Evolutionary conservation across 2,888 invertebrate species (phyloP), one percentile per base, ranked within the genome.

Genomic region (Polia nebulosa): DNA sequence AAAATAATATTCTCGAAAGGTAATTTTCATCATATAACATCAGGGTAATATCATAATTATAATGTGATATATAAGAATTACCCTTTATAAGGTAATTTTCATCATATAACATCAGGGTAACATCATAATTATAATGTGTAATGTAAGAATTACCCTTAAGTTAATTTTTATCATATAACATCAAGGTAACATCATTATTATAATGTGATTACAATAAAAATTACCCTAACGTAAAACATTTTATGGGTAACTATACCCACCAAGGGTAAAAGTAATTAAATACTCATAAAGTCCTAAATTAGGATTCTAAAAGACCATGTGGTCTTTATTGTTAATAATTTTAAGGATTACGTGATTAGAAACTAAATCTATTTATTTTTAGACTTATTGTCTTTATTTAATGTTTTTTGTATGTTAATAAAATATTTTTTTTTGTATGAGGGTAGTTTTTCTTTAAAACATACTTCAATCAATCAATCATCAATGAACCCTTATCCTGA

Each of bases 201-300:
- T 27, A 15, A 39, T 22, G 41, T 51, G 29, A 59, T 71, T n/a
- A n/a, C n/a, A n/a, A n/a, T n/a, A n/a, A n/a, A n/a, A n/a, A n/a
- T n/a, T n/a, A n/a, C n/a, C 53, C 3, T 41, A 36, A 22, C 39
- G 9, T 55, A 13, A n/a, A 51, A 47, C 8, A 65, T 53, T 63
- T 77, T 60, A 80, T 72, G 79, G 57, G 68, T 75, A 66, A 70
- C 44, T 62, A 59, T 68, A 52, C 61, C 65, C 36, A 17, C n/a
- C 0, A 17, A n/a, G 60, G 65, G 77, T 67, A 68, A 68, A 49
- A 49, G 44, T 69, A 39, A 59, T 60, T 49, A 57, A 64, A 67
- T 78, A 73, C 77, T 61, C 74, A 60, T 57, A 64, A 68, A 86
- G 87, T 92, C 93, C 92, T 93, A 93, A 92, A 93, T 93, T 92